Conservation (phyloP, 2,113 vertebrate genomes). For the Uropsilus gracilis region DNA sequence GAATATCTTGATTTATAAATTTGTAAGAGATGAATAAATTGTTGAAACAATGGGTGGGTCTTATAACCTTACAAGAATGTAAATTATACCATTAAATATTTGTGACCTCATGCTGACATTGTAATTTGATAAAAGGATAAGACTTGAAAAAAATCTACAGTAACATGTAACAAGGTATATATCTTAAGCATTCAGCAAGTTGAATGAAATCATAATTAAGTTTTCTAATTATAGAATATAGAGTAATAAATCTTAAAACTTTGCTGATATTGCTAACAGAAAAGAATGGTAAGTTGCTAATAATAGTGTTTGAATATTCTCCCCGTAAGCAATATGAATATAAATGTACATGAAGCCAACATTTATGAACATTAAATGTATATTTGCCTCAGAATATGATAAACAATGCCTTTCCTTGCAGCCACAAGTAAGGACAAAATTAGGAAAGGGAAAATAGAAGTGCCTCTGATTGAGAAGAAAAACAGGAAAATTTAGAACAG, state of each 20-base stretch:
- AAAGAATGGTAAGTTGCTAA: neutral
- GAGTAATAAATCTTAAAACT: neutral
- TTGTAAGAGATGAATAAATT: neutral
- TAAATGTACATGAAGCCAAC: neutral
- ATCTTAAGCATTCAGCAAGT: neutral
- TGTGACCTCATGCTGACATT: neutral
- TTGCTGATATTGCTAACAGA: neutral
- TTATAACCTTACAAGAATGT: neutral
- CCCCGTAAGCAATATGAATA: neutral
- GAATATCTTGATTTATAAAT: neutral
- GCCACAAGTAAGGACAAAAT: constrained; percentile 32
- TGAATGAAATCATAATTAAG: neutral
- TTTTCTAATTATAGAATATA: neutral
- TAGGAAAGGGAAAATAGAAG: neutral
- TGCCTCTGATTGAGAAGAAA: neutral
- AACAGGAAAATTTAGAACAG: neutral
- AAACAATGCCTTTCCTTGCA: neutral
- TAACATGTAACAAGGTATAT: neutral
- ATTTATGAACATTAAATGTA: neutral
- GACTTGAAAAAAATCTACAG: neutral
- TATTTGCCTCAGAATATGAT: neutral
- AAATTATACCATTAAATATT: neutral
- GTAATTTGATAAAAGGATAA: neutral
- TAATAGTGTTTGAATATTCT: neutral
- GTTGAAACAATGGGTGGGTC: neutral